Conservation (phyloP, 2,888 invertebrate genomes). For the Pedicia rivosa region DNA sequence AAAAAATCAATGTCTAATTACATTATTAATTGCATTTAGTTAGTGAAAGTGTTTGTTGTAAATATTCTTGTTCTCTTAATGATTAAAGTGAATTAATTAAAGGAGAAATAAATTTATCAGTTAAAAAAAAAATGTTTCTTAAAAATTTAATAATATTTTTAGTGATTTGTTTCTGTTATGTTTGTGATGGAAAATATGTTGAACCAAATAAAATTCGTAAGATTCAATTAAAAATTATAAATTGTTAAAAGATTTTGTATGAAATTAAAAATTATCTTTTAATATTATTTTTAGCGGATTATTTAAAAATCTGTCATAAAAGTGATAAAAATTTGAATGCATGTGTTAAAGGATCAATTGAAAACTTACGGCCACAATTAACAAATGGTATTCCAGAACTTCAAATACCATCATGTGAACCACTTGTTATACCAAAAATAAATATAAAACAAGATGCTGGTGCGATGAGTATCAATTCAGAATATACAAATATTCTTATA, state of each 20-base stretch:
- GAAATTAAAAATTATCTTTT: slow-evolving; percentile 9
- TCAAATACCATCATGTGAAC: slow-evolving; percentile 52
- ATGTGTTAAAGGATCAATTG: slow-evolving; percentile 44
- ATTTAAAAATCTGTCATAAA: slow-evolving; percentile 46
- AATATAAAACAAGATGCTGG: slow-evolving; percentile 51
- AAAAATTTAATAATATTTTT: too few relatives aligned
- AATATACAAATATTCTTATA: slow-evolving; percentile 45
- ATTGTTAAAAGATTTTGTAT: neutral
- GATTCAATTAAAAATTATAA: neutral
- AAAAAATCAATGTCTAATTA: too few relatives aligned
- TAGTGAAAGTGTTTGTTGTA: too few relatives aligned
- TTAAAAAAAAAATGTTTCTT: too few relatives aligned
- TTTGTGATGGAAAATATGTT: too few relatives aligned
- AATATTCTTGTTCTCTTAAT: too few relatives aligned
- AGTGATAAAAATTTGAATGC: slow-evolving; percentile 43
- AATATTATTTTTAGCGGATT: slow-evolving; percentile 42
- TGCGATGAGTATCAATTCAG: slow-evolving; percentile 50
- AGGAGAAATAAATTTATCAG: too few relatives aligned
- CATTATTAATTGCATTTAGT: too few relatives aligned
- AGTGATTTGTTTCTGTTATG: too few relatives aligned
- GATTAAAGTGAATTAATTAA: too few relatives aligned
- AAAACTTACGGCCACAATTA: slow-evolving; percentile 39
- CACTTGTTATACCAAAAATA: slow-evolving; percentile 48
- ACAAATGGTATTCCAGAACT: slow-evolving; percentile 48
- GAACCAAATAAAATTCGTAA: neutral